Evolutionary conservation across 2,113 vertebrate genomes (phyloP).

Genomic region (Perognathus longimembris): DNA sequence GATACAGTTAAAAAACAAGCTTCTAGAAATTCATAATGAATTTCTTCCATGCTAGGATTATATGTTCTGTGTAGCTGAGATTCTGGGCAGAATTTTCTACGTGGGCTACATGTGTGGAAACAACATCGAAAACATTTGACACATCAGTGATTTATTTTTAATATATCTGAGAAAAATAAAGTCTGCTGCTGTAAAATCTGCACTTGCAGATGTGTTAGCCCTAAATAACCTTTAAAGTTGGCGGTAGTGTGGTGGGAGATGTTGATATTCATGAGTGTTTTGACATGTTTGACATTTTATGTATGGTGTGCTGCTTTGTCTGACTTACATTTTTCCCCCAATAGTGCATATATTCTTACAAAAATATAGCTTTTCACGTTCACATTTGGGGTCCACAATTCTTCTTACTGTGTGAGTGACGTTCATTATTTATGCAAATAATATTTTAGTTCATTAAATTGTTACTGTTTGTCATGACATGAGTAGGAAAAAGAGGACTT

Average conservation of each 20-base stretch:
- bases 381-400: background rate
- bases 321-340: slow-evolving; percentile 69
- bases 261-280: slow-evolving; percentile 89
- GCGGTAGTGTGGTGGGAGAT: slow-evolving; percentile 84
- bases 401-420: slow-evolving; percentile 13
- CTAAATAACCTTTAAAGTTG: slow-evolving; percentile 87
- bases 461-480: slow-evolving; percentile 11
- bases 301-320: slow-evolving; percentile 79
- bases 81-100: background rate
- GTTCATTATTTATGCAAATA: slow-evolving; percentile 60
- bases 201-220: slow-evolving; percentile 85
- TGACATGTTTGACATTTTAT: slow-evolving; percentile 90
- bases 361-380: slow-evolving; percentile 49
- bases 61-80: slow-evolving; percentile 23
- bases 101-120: background rate
- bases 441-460: background rate
- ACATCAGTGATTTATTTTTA: slow-evolving; percentile 82
- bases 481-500: background rate
- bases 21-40: slow-evolving; percentile 52
- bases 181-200: slow-evolving; percentile 80
- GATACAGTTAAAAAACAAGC: slow-evolving; percentile 51
- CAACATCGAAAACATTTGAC: slow-evolving; percentile 49
- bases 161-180: slow-evolving; percentile 81
- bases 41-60: background rate
- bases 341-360: slow-evolving; percentile 44